Conservation (phyloP, 2,888 invertebrate species). For the Kuschelorhynchus macadamiae region DNA sequence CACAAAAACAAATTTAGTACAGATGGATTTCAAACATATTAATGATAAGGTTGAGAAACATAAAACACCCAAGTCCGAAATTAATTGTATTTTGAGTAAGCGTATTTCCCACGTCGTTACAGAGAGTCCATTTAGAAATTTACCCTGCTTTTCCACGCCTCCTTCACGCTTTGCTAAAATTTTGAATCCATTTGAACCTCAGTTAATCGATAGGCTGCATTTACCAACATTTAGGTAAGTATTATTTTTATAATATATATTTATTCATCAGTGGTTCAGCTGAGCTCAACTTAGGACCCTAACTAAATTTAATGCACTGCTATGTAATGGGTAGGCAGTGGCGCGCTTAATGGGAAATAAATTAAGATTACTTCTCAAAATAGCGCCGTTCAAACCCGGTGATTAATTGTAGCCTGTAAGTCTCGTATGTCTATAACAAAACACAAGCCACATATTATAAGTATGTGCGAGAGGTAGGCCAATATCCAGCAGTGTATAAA, state of each 20-base stretch:
- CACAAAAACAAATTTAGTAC: not conserved
- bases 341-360: no score
- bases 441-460: no score
- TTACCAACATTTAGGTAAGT: constrained; percentile 79
- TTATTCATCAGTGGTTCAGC: no score
- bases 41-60: constrained; percentile 57
- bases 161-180: constrained; percentile 73
- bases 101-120: constrained; percentile 43
- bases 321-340: no score
- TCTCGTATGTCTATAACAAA: no score
- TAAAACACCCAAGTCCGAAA: constrained; percentile 57
- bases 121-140: constrained; percentile 65
- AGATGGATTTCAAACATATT: constrained; percentile 57
- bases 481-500: no score
- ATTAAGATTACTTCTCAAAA: no score
- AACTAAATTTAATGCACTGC: no score
- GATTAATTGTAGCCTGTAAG: no score
- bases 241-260: not conserved
- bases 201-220: constrained; percentile 76
- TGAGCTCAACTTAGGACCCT: no score
- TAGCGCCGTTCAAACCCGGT: no score
- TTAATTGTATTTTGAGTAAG: constrained; percentile 48
- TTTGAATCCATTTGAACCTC: constrained; percentile 79
- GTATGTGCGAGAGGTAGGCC: no score
- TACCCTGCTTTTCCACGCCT: constrained; percentile 71